These are phyloP conservation scores for Malurus elegans DNA, from an alignment of 2,113 vertebrate species.

Conservation along the genomic window DNA sequence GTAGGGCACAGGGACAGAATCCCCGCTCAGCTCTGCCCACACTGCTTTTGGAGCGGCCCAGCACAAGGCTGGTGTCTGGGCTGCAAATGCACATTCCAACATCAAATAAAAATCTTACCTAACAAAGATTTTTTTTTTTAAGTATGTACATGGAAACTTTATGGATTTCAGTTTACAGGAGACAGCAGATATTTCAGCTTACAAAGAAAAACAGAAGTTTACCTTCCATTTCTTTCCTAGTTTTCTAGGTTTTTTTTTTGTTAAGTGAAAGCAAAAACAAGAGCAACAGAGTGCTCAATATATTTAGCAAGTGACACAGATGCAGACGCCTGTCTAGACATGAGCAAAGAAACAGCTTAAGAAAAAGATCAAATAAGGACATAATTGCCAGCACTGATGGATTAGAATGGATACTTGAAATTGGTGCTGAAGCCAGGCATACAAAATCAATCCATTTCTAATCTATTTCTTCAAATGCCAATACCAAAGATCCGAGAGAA, in stretches of 20 bases:
- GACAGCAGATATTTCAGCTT: not conserved
- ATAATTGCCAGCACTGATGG: slow-evolving; percentile 3
- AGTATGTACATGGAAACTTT: not conserved
- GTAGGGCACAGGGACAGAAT: rapidly evolving
- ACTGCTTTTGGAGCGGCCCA: not conserved
- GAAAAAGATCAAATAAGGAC: slow-evolving; percentile 26
- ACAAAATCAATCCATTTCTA: not conserved
- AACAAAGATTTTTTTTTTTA: not conserved
- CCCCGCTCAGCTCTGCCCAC: not conserved
- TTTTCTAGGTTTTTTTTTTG: not conserved
- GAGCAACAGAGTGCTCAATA: not conserved
- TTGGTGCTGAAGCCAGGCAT: not conserved
- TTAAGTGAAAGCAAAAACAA: not conserved
- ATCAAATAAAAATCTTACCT: not conserved
- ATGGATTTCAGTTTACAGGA: not conserved
- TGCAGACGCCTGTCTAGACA: slow-evolving; percentile 52
- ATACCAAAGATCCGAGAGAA: not conserved
- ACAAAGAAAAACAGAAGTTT: not conserved
- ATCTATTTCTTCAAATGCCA: not conserved
- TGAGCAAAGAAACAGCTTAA: slow-evolving; percentile 25
- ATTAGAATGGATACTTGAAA: slow-evolving; percentile 32
- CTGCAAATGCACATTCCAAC: not conserved
- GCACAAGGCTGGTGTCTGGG: not conserved
- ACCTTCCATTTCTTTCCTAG: not conserved
- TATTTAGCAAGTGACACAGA: slow-evolving; percentile 43